These are phyloP conservation scores for Anastrepha obliqua DNA, from an alignment of 1,140 invertebrate species.

Conservation along the genomic window DNA sequence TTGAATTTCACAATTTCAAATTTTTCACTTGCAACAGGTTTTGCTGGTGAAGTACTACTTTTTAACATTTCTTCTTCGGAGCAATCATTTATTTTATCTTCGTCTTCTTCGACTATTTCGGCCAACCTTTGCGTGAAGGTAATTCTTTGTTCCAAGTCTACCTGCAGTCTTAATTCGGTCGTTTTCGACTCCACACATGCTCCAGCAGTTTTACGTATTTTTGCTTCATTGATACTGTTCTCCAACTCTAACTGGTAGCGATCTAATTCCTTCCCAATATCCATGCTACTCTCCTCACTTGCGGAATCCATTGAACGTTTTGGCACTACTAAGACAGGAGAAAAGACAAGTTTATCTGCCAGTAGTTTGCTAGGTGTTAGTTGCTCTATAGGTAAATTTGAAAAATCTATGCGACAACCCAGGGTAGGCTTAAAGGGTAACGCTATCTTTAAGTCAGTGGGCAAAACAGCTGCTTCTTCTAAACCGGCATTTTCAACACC, in stretches of 20 bases:
- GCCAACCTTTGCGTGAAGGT: constrained; percentile 61
- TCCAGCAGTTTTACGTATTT: constrained; percentile 61
- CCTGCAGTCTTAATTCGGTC: not conserved
- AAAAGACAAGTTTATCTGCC: constrained; percentile 70
- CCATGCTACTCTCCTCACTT: constrained; percentile 70
- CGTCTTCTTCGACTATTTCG: constrained; percentile 62
- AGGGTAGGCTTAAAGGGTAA: constrained; percentile 70
- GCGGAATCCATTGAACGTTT: constrained; percentile 68
- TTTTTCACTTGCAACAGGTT: not conserved
- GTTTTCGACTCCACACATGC: constrained; percentile 56
- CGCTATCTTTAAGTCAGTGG: constrained; percentile 65
- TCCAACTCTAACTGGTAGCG: constrained; percentile 73
- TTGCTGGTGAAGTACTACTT: not conserved
- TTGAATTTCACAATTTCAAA: not conserved
- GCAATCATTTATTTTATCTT: constrained; percentile 56
- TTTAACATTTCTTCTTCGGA: not conserved
- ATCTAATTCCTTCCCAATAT: constrained; percentile 72
- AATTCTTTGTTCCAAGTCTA: constrained; percentile 59
- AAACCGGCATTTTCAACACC: constrained; percentile 67
- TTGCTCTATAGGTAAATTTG: constrained; percentile 65
- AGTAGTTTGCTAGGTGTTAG: constrained; percentile 70
- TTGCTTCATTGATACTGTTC: constrained; percentile 74
- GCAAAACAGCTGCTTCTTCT: constrained; percentile 54
- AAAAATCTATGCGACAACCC: constrained; percentile 71
- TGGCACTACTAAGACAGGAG: constrained; percentile 60